phyloP scores from a whole-genome alignment of 2,888 invertebrate genomes.

The Pecten maximus region DNA sequence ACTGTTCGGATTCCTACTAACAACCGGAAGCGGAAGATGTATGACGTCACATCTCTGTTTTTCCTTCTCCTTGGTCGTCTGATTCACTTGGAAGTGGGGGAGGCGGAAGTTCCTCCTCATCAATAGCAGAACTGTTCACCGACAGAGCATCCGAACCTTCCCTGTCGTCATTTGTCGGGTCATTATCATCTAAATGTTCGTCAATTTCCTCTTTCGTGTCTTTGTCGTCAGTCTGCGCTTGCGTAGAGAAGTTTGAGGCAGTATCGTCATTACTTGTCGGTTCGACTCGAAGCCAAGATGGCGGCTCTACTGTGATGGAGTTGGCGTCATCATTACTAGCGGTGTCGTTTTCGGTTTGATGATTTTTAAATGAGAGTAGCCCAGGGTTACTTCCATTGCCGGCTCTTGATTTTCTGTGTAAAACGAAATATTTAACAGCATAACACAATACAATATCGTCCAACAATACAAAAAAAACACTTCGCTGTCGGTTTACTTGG shows the following conservation, averaged over 20 bases:
- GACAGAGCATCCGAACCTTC: background rate
- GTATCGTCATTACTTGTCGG: background rate
- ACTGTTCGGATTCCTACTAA: background rate
- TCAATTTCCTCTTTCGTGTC: background rate
- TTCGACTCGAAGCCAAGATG: slow-evolving; percentile 4
- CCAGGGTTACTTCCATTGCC: background rate
- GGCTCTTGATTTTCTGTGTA: background rate
- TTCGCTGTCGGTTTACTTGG: no score
- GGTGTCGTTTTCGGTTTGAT: background rate
- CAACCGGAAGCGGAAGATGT: background rate
- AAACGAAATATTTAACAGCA: no score
- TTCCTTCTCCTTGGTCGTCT: background rate
- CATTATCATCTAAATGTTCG: background rate
- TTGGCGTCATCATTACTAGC: background rate
- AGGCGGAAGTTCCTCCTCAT: background rate
- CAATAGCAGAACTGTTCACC: background rate
- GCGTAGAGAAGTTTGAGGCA: background rate
- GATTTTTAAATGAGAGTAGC: background rate
- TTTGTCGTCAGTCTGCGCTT: background rate
- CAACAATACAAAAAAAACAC: no score
- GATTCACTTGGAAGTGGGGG: background rate
- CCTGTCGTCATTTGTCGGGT: background rate
- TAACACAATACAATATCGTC: no score
- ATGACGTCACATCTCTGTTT: background rate
- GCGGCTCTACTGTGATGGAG: background rate